phyloP scores from a whole-genome alignment of 2,888 invertebrate species.

The Drosophila prolongata region DNA sequence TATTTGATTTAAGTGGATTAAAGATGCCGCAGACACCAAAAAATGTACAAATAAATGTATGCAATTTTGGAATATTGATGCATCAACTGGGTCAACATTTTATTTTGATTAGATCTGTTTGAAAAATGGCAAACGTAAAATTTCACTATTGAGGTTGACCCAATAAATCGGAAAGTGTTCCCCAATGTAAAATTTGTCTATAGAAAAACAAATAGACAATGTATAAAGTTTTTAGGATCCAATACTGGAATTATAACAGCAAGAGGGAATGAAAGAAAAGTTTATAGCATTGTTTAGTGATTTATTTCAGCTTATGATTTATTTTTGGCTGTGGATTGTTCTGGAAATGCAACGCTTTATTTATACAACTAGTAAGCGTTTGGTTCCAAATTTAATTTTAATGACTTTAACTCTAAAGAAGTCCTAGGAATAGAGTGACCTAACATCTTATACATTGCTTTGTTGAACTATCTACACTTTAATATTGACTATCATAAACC shows the following conservation, averaged over 20 bases:
- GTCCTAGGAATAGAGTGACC: background rate
- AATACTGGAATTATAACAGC: background rate
- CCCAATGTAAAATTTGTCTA: constrained; percentile 37
- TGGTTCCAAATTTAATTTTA: too few species aligned
- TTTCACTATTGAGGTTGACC: constrained; percentile 21
- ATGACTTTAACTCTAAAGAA: too few species aligned
- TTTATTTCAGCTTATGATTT: background rate
- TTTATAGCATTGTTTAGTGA: constrained; percentile 1
- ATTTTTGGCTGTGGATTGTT: background rate
- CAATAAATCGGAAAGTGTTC: constrained; percentile 48
- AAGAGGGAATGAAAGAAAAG: too few species aligned
- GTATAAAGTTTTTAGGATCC: background rate
- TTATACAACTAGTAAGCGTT: too few species aligned
- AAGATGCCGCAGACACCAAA: constrained; percentile 3
- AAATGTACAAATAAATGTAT: constrained; percentile 3
- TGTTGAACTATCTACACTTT: background rate
- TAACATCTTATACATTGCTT: background rate
- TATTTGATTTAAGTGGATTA: constrained; percentile 12
- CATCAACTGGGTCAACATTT: constrained; percentile 8
- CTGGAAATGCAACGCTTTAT: background rate
- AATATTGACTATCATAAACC: background rate
- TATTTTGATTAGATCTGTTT: constrained; percentile 13
- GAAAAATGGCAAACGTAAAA: constrained; percentile 3
- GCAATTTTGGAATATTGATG: background rate
- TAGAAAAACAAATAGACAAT: constrained; percentile 12